Evolutionary conservation across 2,797 vertebrate genomes (phyloP), one percentile per base, ranked within the genome.

Genomic region (Numenius phaeopus): DNA sequence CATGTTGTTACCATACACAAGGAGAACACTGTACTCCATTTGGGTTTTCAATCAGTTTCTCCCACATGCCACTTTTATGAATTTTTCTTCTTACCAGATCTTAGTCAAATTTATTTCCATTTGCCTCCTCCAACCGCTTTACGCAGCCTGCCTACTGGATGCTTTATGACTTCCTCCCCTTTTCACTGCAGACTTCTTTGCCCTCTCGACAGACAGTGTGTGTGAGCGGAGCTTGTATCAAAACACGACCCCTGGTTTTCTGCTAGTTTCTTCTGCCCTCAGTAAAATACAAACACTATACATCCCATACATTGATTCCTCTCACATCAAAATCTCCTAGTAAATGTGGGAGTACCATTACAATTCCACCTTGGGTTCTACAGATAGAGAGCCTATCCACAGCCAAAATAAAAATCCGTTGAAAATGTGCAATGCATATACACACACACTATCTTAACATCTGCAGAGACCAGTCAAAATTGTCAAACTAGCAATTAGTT

Each of bases 41-140:
- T 81, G 54, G 11, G 32, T 66, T 94, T 94, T 92, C 72, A 67
- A 39, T 47, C 75, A 34, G 23, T 83, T 91, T 94, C 87, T 83
- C 84, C 47, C 54, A 85, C 6, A 1, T 49, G 37, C 26, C 52
- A 59, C 30, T 80, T 94, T 8, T 11, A 80, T 4, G 13, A 24
- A 11, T 58, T 66, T 95, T 86, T 58, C 47, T 87, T 88, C 59
- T 73, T 87, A 62, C 7, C 59, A 93, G 71, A 64, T 49, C 92
- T 83, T 77, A 59, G 49, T 83, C 44, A 83, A 80, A 83, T 87
- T 54, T 71, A 77, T 88, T 91, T 71, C 57, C 66, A 80, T 83
- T 90, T 93, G 57, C 80, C 54, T 94, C 54, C 79, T 52, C 52
- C n/a, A 40, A 22, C 49, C 42, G 49, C 67, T 94, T 80, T 18